phyloP scores from a whole-genome alignment of 2,797 vertebrate species.

The Erithacus rubecula region DNA sequence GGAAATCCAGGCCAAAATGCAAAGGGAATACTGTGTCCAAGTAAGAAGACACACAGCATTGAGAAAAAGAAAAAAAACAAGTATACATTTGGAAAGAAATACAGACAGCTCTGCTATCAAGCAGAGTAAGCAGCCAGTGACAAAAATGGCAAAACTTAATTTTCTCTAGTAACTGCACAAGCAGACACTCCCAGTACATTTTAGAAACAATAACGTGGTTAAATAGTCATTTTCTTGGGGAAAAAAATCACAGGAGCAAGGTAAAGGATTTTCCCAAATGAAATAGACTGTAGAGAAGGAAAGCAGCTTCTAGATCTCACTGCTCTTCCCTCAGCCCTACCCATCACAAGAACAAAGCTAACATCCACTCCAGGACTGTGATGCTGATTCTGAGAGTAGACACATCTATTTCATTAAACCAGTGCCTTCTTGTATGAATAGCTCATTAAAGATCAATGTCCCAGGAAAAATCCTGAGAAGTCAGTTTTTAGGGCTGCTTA shows the following conservation, averaged over 20 bases:
- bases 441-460: neutral
- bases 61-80: neutral
- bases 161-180: neutral
- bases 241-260: neutral
- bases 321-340: fast-evolving
- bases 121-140: neutral
- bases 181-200: neutral
- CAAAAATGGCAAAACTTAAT: neutral
- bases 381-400: neutral
- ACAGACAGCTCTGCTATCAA: neutral
- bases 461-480: neutral
- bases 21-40: neutral
- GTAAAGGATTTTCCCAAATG: neutral
- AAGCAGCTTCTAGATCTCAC: neutral
- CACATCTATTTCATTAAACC: neutral
- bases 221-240: neutral
- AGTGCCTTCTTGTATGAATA: neutral
- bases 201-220: neutral
- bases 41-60: neutral
- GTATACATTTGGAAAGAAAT: neutral
- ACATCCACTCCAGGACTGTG: neutral
- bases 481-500: neutral
- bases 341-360: neutral
- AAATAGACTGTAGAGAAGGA: neutral
- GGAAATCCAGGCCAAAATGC: neutral